Conservation (phyloP, 2,113 vertebrate genomes). For the Cyphomyrus plagiostoma region DNA sequence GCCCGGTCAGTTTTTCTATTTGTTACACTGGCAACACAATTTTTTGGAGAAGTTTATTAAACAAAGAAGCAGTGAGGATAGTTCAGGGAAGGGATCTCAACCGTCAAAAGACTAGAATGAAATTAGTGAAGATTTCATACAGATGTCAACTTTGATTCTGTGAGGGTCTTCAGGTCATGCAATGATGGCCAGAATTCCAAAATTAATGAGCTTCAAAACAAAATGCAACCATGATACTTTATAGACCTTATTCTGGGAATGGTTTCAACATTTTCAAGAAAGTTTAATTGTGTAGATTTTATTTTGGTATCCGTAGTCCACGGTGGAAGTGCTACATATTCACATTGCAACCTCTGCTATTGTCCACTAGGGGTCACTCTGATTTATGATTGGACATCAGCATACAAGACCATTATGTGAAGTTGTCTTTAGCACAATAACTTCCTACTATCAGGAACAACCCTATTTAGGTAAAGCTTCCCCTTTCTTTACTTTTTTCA, state of each 20-base stretch:
- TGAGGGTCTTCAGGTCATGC: neutral
- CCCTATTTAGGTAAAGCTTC: neutral
- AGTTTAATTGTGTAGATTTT: neutral
- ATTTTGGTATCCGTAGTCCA: neutral
- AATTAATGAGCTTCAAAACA: neutral
- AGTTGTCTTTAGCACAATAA: neutral
- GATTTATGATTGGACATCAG: neutral
- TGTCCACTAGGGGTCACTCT: constrained; percentile 8
- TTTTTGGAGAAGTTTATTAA: neutral
- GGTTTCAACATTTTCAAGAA: neutral
- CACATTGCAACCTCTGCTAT: neutral
- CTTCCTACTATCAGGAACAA: neutral
- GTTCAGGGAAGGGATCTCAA: neutral
- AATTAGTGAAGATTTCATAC: neutral
- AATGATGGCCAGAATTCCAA: neutral
- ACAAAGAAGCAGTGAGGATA: neutral
- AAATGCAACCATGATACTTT: neutral
- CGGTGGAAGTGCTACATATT: neutral
- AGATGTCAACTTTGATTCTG: neutral
- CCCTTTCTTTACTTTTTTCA: neutral
- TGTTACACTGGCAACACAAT: neutral
- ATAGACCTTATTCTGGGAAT: neutral
- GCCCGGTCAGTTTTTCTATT: neutral
- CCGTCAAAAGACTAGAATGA: neutral
- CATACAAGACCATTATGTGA: neutral